Base-by-base conservation (phyloP, 2,797 vertebrate species). In the Pangasius macronema region DNA sequence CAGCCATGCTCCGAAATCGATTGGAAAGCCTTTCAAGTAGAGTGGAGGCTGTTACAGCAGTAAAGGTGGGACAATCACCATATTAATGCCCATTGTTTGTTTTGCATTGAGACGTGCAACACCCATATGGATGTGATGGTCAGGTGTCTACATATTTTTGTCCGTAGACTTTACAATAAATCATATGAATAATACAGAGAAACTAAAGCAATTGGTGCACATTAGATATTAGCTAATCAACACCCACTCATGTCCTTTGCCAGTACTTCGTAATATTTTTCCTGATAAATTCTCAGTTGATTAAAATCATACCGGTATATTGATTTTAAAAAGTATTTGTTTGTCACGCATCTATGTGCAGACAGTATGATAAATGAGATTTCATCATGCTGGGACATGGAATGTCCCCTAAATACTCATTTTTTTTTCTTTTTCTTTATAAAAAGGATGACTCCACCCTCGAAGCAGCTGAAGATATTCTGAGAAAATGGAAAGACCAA, bases 371-470 rank as follows among this genome's bases (percentile, higher is more conserved):
- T 22, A 0, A 80, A 80, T 80, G 7, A 20, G 51, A 80, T 80
- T 80, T 36, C 3, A 59, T 80, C 30, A 39, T 81, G 13, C 22
- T 16, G 20, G 6, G 11, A 61, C 13, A 24, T 57, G 16, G 6
- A 57, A 59, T 39, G 5, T 9, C 11, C 14, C 57, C 0, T 49
- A 13, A 82, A n/a, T 30, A 8, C 20, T 30, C 3, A 53, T 46
- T 2, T 39, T 42, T 9, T 42, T 49, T 33, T 20, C n/a, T 83
- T 84, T 39, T 39, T 68, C 46, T 83, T 83, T 80, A 57, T 92
- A 11, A 5, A 89, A 92, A 99, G 98, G 96, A 97, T 89, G 96
- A 99, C 55, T 91, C 96, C 2, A 99, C 98, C 0, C 92, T 99
- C 89, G 92, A 95, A 39, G 97, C 97, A 85, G 97, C 97, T 63